Evolutionary conservation across 2,113 vertebrate species (phyloP), one percentile per base, ranked within the genome.

Genomic region (Myocastor coypus): DNA sequence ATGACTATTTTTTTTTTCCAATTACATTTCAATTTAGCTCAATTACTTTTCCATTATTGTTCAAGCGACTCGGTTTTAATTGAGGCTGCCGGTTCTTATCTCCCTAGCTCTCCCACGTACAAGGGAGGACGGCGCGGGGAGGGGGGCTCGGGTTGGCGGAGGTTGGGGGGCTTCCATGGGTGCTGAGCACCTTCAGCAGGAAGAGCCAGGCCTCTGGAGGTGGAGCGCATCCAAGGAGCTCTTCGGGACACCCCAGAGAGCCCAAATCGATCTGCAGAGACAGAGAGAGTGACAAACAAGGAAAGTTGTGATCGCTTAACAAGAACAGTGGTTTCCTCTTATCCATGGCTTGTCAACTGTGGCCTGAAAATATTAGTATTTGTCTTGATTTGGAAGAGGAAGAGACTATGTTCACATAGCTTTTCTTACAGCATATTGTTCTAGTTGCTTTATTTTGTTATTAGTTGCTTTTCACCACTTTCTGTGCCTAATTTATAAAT

Each of bases 1-100:
- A 83, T 17, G 91, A 94, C 85, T 95, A 88, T 20, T 32, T 66
- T 89, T 92, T 98, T 98, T 98, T 98, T 92, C 96, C 98, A 98
- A 98, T 98, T 98, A 98, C 81, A 37, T 98, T 98, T 98, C 97
- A 98, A 98, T 98, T 98, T 98, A 98, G 98, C 98, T 98, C 98
- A 98, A 98, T 98, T 98, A 98, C 96, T 98, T 98, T 98, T 97
- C 97, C 98, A 97, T 95, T 98, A 98, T 97, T 97, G 95, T 88
- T 98, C 96, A 97, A 94, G 96, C 94, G 98, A 98, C 97, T 98
- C 97, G 55, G 88, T 98, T 97, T 98, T 98, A 98, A 97, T 82
- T 95, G 95, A 97, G 97, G 94, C 91, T 97, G 85, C 1, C 1
- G 92, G 88, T 89, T 98, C 97, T 97, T 82, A 96, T 83, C 75